These are phyloP conservation scores for Oreonectes daqikongensis DNA, from an alignment of 2,797 vertebrate species.

Conservation along the genomic window DNA sequence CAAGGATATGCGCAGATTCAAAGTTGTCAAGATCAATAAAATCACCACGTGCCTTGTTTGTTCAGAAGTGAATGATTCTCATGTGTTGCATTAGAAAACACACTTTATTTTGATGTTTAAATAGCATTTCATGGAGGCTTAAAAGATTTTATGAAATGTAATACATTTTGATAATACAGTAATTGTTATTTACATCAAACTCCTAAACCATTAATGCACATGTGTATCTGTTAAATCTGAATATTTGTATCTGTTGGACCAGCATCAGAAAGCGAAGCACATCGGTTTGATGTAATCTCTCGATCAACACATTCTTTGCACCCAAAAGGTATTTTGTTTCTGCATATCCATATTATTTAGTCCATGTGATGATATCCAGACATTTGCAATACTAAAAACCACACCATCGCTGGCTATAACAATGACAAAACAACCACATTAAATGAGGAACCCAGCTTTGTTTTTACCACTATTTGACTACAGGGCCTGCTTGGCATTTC, in stretches of 20 bases:
- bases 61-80: not conserved
- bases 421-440: not conserved
- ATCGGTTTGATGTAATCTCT: slow-evolving; percentile 46
- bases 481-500: not conserved
- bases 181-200: not conserved
- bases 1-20: not conserved
- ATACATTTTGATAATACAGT: too few species aligned
- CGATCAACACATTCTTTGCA: slow-evolving; percentile 20
- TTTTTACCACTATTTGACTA: not conserved
- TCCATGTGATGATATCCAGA: not conserved
- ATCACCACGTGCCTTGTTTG: not conserved
- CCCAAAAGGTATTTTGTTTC: not conserved
- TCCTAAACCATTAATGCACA: not conserved
- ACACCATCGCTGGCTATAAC: not conserved
- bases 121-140: too few species aligned
- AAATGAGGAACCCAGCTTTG: not conserved
- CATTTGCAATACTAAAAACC: not conserved
- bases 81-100: too few species aligned
- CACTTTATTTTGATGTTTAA: too few species aligned
- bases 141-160: too few species aligned
- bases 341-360: not conserved
- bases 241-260: not conserved
- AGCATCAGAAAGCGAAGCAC: slow-evolving; percentile 24
- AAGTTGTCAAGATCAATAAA: not conserved
- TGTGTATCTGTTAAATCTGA: not conserved